Base-by-base conservation (phyloP, 2,888 invertebrate species). In the Tenthredo mesomela region DNA sequence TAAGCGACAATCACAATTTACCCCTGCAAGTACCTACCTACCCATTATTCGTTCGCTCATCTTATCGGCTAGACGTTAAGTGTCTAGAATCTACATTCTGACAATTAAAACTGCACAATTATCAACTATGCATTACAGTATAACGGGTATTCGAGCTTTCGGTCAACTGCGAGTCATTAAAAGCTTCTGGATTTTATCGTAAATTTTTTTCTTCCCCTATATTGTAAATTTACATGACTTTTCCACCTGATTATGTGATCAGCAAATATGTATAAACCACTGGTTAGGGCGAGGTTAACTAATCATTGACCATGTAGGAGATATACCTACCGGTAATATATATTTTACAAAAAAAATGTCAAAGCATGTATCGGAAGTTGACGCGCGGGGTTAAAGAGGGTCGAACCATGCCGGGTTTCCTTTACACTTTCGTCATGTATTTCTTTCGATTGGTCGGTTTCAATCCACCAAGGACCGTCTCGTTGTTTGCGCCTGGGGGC, bases 381-480 rank as follows among this genome's bases (percentile, higher is more conserved):
- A 67, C 29, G 18, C 67, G 67, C 33, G 5, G 25, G 29, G 67
- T 67, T 67, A 67, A 67, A 67, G 33, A 67, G 33, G 15, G 33
- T 67, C 67, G 67, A 29, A 67, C 29, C n/a, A 73, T 73, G 21
- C 1, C 29, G 77, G 78, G 78, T 78, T 78, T 58, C 58, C 37
- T 61, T 78, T 37, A n/a, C 78, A 58, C 78, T 58, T 58, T 78
- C 58, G 12, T 37, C 21, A 15, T 61, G 61, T 80, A 61, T 80
- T 80, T 80, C 80, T 80, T 80, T 80, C 58, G 80, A 80, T 80
- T 61, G 58, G 33, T 78, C 58, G 78, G 37, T 58, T 78, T 40
- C 61, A 37, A 78, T 78, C 78, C 58, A 37, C 58, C 37, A 61
- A 80, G 9, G 58, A 12, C 18, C 15, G n/a, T 61, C 40, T 21